Evolutionary conservation across 1,140 invertebrate species (phyloP).

Genomic region (Camponotus vicinus): DNA sequence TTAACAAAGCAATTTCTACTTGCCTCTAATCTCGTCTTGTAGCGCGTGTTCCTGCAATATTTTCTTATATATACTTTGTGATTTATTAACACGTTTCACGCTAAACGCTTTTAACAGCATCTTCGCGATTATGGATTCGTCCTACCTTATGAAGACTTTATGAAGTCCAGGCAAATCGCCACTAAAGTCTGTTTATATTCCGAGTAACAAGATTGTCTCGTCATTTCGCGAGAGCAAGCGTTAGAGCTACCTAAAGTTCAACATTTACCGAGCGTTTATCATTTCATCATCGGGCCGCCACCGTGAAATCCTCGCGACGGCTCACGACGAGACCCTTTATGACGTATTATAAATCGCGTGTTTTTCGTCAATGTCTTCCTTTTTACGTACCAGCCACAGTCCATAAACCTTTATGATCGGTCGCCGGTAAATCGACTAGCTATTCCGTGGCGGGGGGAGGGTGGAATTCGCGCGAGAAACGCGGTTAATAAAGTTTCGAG

Average conservation of each 20-base stretch:
- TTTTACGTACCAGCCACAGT: conserved; percentile 18
- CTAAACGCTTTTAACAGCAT: conserved; percentile 14
- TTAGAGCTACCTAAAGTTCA: conserved; percentile 7
- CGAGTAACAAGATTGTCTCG: conserved; percentile 41
- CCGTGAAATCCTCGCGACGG: conserved; percentile 15
- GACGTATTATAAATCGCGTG: conserved; percentile 48
- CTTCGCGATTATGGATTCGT: conserved; percentile 22
- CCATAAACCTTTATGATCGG: conserved; percentile 61
- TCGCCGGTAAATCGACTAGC: conserved; percentile 46
- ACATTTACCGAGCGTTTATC: conserved; percentile 44
- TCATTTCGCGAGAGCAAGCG: conserved; percentile 22
- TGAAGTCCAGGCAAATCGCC: conserved; percentile 35
- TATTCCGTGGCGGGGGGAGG: conserved; percentile 27
- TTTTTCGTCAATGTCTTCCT: conserved; percentile 23
- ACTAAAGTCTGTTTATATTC: conserved; percentile 28
- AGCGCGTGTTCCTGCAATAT: conserved; percentile 25
- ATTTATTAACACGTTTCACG: conserved; percentile 8
- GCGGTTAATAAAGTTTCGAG: conserved; percentile 69
- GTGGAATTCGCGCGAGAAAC: conserved; percentile 25
- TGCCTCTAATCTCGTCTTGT: background rate
- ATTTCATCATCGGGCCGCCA: conserved; percentile 35
- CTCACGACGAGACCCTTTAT: conserved; percentile 27
- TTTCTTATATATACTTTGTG: background rate
- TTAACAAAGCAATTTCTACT: conserved; percentile 14
- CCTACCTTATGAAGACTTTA: conserved; percentile 14